These are phyloP conservation scores for Cyrtodaria siliqua DNA, from an alignment of 2,888 invertebrate genomes.

Conservation along the genomic window DNA sequence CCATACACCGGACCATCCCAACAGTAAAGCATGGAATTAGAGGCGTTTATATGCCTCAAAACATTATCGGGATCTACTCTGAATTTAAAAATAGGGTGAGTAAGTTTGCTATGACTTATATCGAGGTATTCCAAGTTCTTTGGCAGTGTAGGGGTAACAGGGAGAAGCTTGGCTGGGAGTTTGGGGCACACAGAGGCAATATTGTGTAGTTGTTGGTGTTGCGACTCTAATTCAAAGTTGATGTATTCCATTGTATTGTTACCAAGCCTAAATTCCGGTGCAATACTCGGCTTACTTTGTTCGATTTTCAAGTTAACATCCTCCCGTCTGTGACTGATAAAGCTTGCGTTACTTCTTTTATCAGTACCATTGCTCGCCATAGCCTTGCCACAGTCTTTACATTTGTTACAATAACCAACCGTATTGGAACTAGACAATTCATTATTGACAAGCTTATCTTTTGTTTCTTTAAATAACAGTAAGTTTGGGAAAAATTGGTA, in stretches of 20 bases:
- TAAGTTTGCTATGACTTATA: conserved; percentile 34
- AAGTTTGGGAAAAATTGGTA: conserved; percentile 26
- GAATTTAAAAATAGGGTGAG: conserved; percentile 24
- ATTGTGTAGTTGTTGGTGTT: too few relatives aligned
- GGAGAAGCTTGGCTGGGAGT: neutral
- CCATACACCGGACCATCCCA: conserved; percentile 48
- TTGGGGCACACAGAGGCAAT: neutral
- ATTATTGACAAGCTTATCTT: neutral
- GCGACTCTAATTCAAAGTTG: too few relatives aligned
- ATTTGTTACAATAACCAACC: neutral
- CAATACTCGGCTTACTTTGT: too few relatives aligned
- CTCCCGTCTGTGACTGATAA: too few relatives aligned
- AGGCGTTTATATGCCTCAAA: conserved; percentile 18
- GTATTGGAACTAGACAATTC: neutral
- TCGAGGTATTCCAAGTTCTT: conserved; percentile 27
- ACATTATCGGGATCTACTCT: conserved; percentile 17
- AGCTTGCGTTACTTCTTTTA: too few relatives aligned
- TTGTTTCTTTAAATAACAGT: too few relatives aligned
- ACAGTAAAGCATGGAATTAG: conserved; percentile 32
- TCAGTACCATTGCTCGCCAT: neutral
- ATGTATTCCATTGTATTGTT: neutral
- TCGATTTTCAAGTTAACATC: too few relatives aligned
- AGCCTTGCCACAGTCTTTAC: neutral
- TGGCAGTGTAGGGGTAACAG: conserved; percentile 26
- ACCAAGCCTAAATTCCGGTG: neutral